These are phyloP conservation scores for Aphelenchoides bicaudatus DNA, from an alignment of 2,888 invertebrate genomes.

Conservation along the genomic window DNA sequence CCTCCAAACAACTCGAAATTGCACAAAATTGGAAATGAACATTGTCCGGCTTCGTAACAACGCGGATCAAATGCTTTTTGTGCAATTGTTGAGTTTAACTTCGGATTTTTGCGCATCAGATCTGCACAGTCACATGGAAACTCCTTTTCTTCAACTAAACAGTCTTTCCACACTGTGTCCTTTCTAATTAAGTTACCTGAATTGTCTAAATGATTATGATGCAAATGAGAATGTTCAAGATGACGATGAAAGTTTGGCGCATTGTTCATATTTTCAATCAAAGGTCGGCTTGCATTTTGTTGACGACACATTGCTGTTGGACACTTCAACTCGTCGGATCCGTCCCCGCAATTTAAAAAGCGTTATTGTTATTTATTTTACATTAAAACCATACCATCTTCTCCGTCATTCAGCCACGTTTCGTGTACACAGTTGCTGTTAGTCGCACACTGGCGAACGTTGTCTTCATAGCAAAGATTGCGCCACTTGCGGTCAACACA, in stretches of 20 bases:
- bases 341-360: slow-evolving; percentile 55
- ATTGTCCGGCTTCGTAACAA: slow-evolving; percentile 10
- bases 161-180: too few species aligned
- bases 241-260: too few species aligned
- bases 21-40: slow-evolving; percentile 23
- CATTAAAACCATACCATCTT: too few species aligned
- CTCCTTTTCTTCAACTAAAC: too few species aligned
- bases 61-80: slow-evolving; percentile 11
- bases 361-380: too few species aligned
- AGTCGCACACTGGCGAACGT: slow-evolving; percentile 39
- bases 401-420: slow-evolving; percentile 50
- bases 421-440: slow-evolving; percentile 48
- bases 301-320: too few species aligned
- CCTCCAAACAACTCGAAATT: slow-evolving; percentile 29
- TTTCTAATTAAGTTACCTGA: too few species aligned
- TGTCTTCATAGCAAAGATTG: slow-evolving; percentile 36
- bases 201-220: too few species aligned
- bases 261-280: too few species aligned
- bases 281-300: too few species aligned
- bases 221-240: too few species aligned
- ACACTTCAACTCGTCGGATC: slow-evolving; percentile 49
- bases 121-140: slow-evolving; percentile 26
- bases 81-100: slow-evolving; percentile 9
- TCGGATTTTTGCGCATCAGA: slow-evolving; percentile 18
- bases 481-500: slow-evolving; percentile 47